These are phyloP conservation scores for Boulengerochromis microlepis DNA, from an alignment of 2,113 vertebrate genomes.

Conservation along the genomic window DNA sequence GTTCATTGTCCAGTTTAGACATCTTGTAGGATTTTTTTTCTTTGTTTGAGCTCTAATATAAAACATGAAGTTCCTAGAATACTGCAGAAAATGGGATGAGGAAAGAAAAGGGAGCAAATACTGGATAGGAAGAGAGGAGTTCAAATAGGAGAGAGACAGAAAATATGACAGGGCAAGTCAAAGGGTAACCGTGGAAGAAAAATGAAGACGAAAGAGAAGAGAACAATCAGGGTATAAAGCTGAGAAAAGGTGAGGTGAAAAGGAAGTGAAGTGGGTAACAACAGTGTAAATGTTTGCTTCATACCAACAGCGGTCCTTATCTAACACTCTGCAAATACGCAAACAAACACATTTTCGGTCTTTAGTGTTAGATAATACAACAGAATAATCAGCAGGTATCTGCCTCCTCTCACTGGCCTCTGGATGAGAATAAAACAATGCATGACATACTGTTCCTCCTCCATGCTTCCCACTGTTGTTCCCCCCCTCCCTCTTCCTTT, in stretches of 20 bases:
- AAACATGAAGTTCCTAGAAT: background rate
- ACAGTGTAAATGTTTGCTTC: slow-evolving; percentile 6
- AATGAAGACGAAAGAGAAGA: background rate
- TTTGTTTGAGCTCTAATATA: background rate
- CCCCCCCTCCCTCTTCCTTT: slow-evolving; percentile 26
- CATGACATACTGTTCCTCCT: slow-evolving; percentile 60
- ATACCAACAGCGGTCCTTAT: slow-evolving; percentile 18
- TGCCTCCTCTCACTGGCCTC: slow-evolving; percentile 60
- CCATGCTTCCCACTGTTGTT: slow-evolving; percentile 45
- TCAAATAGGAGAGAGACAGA: background rate
- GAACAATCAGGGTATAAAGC: background rate
- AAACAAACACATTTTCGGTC: slow-evolving; percentile 22
- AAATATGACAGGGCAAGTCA: background rate
- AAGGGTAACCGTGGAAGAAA: background rate
- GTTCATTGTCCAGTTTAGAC: background rate
- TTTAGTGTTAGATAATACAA: slow-evolving; percentile 52
- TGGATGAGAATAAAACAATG: slow-evolving; percentile 63
- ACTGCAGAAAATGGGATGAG: background rate
- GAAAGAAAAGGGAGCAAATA: background rate
- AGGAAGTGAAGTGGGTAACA: background rate
- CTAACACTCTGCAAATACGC: slow-evolving; percentile 19
- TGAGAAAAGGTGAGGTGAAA: background rate
- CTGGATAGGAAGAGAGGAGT: background rate
- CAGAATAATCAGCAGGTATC: slow-evolving; percentile 57
- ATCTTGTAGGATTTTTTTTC: background rate